Conservation (phyloP, 2,797 vertebrate species). For the Chanos chanos region DNA sequence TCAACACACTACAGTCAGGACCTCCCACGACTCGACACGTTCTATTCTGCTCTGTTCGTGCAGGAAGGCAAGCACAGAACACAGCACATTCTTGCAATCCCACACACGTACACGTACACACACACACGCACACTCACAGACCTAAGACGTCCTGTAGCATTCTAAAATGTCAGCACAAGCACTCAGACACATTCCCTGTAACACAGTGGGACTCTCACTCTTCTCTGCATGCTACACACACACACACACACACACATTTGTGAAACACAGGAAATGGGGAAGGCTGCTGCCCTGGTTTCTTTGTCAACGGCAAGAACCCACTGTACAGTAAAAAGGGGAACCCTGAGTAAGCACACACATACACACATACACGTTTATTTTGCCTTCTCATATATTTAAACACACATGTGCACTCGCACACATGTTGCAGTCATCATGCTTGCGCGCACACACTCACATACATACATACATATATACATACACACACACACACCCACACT, state of each 20-base stretch:
- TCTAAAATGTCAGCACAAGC: slow-evolving; percentile 38
- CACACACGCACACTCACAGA: slow-evolving; percentile 2
- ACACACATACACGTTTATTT: slow-evolving; percentile 45
- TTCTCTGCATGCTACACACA: slow-evolving; percentile 38
- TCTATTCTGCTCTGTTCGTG: slow-evolving; percentile 32
- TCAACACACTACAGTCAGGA: slow-evolving; percentile 36
- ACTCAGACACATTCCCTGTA: slow-evolving; percentile 32
- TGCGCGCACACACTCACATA: too few species aligned
- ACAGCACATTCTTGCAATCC: slow-evolving; percentile 10
- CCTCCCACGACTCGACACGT: slow-evolving; percentile 41
- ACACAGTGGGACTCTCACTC: slow-evolving; percentile 35
- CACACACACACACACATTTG: slow-evolving; percentile 18
- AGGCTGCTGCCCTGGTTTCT: slow-evolving; percentile 61
- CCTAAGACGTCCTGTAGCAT: slow-evolving; percentile 40
- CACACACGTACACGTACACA: slow-evolving; percentile 12
- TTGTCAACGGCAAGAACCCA: slow-evolving; percentile 52
- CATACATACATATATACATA: not conserved
- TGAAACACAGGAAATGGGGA: slow-evolving; percentile 41
- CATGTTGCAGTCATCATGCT: not conserved
- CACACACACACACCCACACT: slow-evolving; percentile 36
- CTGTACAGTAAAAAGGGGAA: too few species aligned
- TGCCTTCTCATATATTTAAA: slow-evolving; percentile 55
- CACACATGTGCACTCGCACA: too few species aligned
- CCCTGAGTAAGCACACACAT: not conserved
- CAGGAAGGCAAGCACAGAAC: not conserved